Base-by-base conservation (phyloP, 2,797 vertebrate species). In the Brachymystax lenok region DNA sequence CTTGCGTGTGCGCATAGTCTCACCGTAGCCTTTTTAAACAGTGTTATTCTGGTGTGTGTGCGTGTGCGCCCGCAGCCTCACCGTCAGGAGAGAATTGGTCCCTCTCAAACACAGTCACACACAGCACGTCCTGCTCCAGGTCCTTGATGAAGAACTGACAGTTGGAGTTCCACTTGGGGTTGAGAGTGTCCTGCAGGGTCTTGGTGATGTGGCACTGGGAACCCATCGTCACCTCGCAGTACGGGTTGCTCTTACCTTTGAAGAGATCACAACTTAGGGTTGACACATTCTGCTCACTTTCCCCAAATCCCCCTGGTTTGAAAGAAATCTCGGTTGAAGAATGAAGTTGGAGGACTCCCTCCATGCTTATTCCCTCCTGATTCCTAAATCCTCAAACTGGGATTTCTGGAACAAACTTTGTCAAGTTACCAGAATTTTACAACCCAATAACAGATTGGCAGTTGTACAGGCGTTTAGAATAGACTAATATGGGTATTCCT, bases 91-190 rank as follows among this genome's bases (percentile, higher is more conserved):
- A 99, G 91, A 99, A 99, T 88, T 99, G 98, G 92, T 99, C 98
- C 87, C 98, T 95, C 83, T 99, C 98, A 0, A 99, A 99, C 89
- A 99, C 98, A 0, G 98, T 99, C 88, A 99, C 95, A 83, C 98
- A 99, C 24, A 99, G 96, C 54, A 99, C 98, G 0, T 99, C 98
- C 91, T 99, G 98, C 84, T 99, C 98, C 78, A 99, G 92, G 93
- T 99, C 98, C 90, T 96, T 96, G 86, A 99, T 98, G 87, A 99
- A 99, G 94, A 99, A 99, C 94, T 99, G 98, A 92, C 98, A 99
- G 88, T 99, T 99, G 87, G 97, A 99, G 84, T 99, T 99, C 98
- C 98, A 99, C 89, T 99, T 99, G 0, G 98, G 98, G 76, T 98
- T 99, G 75, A 99, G 89, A 0, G 97, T 99, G 94, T 99, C 98